phyloP scores from a whole-genome alignment of 2,113 vertebrate species.

The Eupsittula cactorum region DNA sequence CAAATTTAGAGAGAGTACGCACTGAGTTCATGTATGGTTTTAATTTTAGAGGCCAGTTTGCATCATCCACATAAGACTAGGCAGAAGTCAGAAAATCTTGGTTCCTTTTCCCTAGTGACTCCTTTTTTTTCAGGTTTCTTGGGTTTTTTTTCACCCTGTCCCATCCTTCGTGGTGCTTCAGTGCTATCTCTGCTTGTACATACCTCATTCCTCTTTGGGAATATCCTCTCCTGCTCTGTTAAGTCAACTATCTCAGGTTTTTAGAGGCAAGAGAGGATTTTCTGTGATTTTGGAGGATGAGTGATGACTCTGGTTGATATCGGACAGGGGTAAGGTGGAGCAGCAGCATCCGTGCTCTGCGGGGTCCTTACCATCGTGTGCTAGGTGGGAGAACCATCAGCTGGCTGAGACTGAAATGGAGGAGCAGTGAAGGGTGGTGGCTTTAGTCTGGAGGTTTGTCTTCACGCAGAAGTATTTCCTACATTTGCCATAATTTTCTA shows the following conservation, averaged over 20 bases:
- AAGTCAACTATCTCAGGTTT: background rate
- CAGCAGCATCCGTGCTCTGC: background rate
- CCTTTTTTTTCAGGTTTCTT: background rate
- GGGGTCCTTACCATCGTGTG: fast-evolving
- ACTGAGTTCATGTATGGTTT: background rate
- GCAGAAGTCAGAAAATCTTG: background rate
- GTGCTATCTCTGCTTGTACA: background rate
- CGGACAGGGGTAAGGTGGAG: background rate
- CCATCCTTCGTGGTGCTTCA: background rate
- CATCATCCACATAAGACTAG: fast-evolving
- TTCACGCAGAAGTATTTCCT: background rate
- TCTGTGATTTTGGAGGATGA: background rate
- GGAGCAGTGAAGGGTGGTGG: background rate
- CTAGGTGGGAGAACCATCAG: background rate
- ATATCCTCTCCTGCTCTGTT: background rate
- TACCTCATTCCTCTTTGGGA: background rate
- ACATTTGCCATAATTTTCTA: background rate
- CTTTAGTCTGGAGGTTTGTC: background rate
- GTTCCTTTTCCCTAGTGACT: background rate
- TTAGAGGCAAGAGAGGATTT: background rate
- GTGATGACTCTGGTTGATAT: background rate
- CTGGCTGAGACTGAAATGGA: background rate
- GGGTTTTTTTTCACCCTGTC: background rate
- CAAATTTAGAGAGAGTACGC: background rate
- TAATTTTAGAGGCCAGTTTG: background rate